Evolutionary conservation across 2,797 vertebrate genomes (phyloP).

Genomic region (Peromyscus eremicus): DNA sequence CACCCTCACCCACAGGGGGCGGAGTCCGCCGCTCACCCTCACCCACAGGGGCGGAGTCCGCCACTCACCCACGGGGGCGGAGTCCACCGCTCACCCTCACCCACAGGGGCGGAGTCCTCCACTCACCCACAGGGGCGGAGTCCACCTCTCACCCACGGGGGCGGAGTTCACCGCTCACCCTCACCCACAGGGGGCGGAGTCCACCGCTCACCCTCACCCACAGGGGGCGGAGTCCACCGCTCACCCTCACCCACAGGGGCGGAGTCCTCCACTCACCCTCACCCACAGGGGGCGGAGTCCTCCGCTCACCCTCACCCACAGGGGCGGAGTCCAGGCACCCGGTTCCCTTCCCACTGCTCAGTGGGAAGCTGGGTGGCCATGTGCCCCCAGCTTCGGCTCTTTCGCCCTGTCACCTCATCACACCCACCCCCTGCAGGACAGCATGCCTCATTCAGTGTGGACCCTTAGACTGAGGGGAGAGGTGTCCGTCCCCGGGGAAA

Average conservation of each 20-base stretch:
- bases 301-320: not conserved
- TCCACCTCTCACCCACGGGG: no score
- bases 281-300: not conserved
- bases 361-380: not conserved
- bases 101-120: no score
- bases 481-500: not conserved
- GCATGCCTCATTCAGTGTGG: not conserved
- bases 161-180: no score
- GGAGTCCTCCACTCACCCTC: not conserved
- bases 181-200: no score
- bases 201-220: not conserved
- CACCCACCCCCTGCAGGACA: not conserved
- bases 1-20: no score
- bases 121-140: no score
- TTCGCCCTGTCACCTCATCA: not conserved
- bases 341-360: not conserved
- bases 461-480: not conserved
- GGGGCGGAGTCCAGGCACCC: not conserved
- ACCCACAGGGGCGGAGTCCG: no score
- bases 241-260: not conserved
- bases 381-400: accelerated
- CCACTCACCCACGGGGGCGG: no score
- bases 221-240: not conserved
- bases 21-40: no score
- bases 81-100: no score